Base-by-base conservation (phyloP, 2,888 invertebrate species). In the Drosophila yooni region DNA sequence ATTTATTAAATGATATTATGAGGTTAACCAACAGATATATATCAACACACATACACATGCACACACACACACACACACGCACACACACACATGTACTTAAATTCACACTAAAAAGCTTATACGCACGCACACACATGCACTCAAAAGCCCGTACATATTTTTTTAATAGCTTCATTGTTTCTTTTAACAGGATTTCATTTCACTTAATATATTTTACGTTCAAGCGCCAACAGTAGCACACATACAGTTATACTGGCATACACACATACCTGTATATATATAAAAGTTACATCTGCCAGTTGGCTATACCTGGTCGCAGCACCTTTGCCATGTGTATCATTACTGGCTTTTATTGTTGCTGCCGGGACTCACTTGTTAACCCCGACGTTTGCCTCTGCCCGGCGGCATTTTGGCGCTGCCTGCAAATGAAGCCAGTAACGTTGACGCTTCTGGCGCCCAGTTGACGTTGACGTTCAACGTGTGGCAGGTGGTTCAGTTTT, bases 1-100 rank as follows among this genome's bases (percentile, higher is more conserved):
- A 90, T 87, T 87, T 87, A 90, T 87, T 87, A 87, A 87, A 81
- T 83, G 90, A 82, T 87, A 87, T 90, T 87, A 90, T 90, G 90
- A 82, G 86, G 86, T 73, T 88, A 88, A 75, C 76, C 90, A 68
- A 52, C 53, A 58, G 57, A 77, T 60, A 75, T 66, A 63, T 66
- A 69, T 40, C 70, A 62, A 54, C 54, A 52, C 21, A 66, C 48
- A 56, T 38, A 34, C 25, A 66, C 48, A 56, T 38, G 29, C 25
- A 66, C 48, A 56, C 33, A 34, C 25, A 43, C 43, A 53, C 33
- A 18, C 38, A 34, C 48, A 50, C 36, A 69, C 50, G 43, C 33
- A 38, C 18, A 40, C 40, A 52, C 36, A 33, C 38, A 31, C 21
- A 34, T 29, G 27, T 25, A 40, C 36, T 10, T 31, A 21, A 25